phyloP scores from a whole-genome alignment of 2,113 vertebrate genomes.

The Ophiodon elongatus region DNA sequence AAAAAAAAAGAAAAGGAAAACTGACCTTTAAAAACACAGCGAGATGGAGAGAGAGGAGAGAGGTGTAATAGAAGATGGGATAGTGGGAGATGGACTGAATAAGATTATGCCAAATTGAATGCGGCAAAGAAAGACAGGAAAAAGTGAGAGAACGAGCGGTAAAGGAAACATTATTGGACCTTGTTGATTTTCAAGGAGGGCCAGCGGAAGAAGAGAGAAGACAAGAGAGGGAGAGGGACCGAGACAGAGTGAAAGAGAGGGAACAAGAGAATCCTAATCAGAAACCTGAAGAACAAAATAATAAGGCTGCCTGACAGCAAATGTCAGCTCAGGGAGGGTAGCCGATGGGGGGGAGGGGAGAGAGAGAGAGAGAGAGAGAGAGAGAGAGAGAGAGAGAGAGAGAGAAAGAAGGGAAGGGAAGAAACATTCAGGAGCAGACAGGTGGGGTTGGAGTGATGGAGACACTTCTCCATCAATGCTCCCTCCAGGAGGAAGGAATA shows the following conservation, averaged over 20 bases:
- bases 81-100: slow-evolving; percentile 62
- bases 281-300: slow-evolving; percentile 82
- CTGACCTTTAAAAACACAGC: slow-evolving; percentile 74
- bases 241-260: slow-evolving; percentile 37
- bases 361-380: slow-evolving; percentile 25
- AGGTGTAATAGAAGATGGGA: slow-evolving; percentile 59
- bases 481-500: slow-evolving; percentile 58
- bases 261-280: slow-evolving; percentile 77
- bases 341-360: slow-evolving; percentile 53
- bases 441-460: slow-evolving; percentile 62
- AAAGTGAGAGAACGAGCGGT: slow-evolving; percentile 37
- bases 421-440: slow-evolving; percentile 56
- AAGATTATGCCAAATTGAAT: slow-evolving; percentile 68
- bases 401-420: not conserved
- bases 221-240: slow-evolving; percentile 23
- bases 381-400: not conserved
- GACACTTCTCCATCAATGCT: slow-evolving; percentile 61
- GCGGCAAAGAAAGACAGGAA: slow-evolving; percentile 41
- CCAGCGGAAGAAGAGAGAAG: slow-evolving; percentile 18
- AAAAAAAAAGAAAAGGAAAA: slow-evolving; percentile 39
- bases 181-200: slow-evolving; percentile 45
- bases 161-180: slow-evolving; percentile 50
- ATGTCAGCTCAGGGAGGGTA: slow-evolving; percentile 78
- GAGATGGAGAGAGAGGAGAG: slow-evolving; percentile 53
- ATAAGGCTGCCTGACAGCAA: slow-evolving; percentile 82